Evolutionary conservation across 2,797 vertebrate genomes (phyloP).

Genomic region (Melanotaenia pygmaea): DNA sequence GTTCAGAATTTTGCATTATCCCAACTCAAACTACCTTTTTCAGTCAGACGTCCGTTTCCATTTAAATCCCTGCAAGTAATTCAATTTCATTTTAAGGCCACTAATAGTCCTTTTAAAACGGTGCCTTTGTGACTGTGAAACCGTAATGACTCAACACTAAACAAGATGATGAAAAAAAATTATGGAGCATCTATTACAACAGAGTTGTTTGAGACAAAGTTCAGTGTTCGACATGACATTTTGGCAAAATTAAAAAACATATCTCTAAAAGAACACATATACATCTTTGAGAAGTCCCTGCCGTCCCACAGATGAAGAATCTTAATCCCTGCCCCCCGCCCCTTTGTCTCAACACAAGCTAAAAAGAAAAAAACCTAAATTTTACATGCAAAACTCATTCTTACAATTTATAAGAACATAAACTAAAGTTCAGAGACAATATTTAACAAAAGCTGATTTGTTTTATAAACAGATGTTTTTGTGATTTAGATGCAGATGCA

Average conservation of each 20-base stretch:
- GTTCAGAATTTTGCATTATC: neutral
- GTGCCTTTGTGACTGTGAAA: slow-evolving; percentile 1
- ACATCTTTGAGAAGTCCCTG: slow-evolving; percentile 26
- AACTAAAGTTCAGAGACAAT: slow-evolving; percentile 32
- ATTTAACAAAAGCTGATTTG: slow-evolving; percentile 3
- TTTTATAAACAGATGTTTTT: slow-evolving; percentile 28
- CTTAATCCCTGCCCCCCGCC: slow-evolving; percentile 13
- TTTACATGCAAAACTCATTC: slow-evolving; percentile 47
- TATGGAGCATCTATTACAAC: slow-evolving; percentile 7
- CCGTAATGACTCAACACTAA: slow-evolving; percentile 6
- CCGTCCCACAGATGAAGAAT: slow-evolving; percentile 30
- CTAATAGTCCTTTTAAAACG: slow-evolving; percentile 15
- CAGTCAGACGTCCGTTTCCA: neutral
- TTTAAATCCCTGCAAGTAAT: slow-evolving; percentile 12
- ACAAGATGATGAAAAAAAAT: slow-evolving; percentile 12
- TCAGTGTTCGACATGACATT: slow-evolving; percentile 57
- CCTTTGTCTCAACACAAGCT: slow-evolving; percentile 18
- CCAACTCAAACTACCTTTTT: neutral
- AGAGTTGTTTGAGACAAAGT: slow-evolving; percentile 17
- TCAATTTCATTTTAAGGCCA: slow-evolving; percentile 37
- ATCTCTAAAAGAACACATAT: slow-evolving; percentile 32
- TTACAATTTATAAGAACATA: slow-evolving; percentile 31
- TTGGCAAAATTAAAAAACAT: slow-evolving; percentile 34
- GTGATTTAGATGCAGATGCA: slow-evolving; percentile 18
- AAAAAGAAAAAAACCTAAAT: slow-evolving; percentile 34